phyloP scores from a whole-genome alignment of 2,888 invertebrate species.

The Fragum whitleyi region DNA sequence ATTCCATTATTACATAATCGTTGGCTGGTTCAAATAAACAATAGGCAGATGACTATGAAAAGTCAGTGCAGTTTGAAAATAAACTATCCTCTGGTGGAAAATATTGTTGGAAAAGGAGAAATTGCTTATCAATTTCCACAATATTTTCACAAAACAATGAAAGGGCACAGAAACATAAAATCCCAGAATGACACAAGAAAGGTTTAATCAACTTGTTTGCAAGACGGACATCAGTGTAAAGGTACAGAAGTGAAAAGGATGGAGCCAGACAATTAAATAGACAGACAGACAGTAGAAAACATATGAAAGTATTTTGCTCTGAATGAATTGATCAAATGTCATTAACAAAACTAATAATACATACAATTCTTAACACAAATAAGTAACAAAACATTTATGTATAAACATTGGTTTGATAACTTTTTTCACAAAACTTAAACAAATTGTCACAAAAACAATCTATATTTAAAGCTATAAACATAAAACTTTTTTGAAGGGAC shows the following conservation, averaged over 20 bases:
- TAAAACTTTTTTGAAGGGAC: neutral
- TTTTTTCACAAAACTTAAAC: neutral
- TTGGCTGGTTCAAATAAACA: too few relatives aligned
- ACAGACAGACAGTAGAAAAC: too few relatives aligned
- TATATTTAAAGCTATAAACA: constrained; percentile 1
- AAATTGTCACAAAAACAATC: neutral
- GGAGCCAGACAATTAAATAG: too few relatives aligned
- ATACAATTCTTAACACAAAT: neutral
- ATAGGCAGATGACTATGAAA: too few relatives aligned
- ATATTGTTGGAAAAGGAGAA: too few relatives aligned
- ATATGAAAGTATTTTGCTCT: too few relatives aligned
- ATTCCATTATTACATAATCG: too few relatives aligned
- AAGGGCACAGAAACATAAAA: too few relatives aligned
- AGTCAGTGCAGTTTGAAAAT: too few relatives aligned
- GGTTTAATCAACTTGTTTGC: constrained; percentile 1
- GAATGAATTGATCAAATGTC: neutral
- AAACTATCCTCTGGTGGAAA: too few relatives aligned
- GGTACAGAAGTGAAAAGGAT: neutral
- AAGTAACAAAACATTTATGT: neutral
- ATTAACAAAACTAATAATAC: neutral
- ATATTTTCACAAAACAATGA: too few relatives aligned
- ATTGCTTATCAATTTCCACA: too few relatives aligned
- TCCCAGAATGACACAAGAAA: neutral
- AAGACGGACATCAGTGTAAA: neutral
- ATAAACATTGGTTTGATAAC: neutral